Base-by-base conservation (phyloP, 2,797 vertebrate species). In the Falco rusticolus region DNA sequence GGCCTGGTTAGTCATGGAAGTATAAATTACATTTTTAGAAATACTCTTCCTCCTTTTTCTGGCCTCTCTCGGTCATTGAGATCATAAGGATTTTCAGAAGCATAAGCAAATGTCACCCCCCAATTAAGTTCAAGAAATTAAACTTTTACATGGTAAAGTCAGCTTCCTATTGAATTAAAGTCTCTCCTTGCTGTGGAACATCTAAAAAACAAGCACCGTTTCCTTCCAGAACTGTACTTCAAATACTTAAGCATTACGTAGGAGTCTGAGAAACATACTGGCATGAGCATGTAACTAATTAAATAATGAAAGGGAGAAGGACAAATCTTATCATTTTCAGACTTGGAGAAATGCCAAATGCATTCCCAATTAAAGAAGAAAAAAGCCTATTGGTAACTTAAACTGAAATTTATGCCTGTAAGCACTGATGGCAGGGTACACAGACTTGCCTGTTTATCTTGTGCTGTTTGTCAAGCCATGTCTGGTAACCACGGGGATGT, bases 241-340 rank as follows among this genome's bases (percentile, higher is more conserved):
- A 89, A 68, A 77, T 41, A 45, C 29, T 77, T 63, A 53, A 59
- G 9, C 53, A 68, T 16, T 75, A 9, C 16, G 25, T 61, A 82
- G 60, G 66, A 87, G 26, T 80, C 71, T 85, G 50, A 90, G 53
- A 92, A 87, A 91, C 61, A 84, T 45, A 87, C 64, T 53, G 60
- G 50, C 45, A 61, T 48, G 26, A 90, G 7, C 19, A 43, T 37
- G 37, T 74, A 77, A 64, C 53, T 83, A 82, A 87, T 87, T 83
- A 89, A 94, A 91, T 89, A 96, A 89, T 66, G 34, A 80, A 90
- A 70, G 5, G 5, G 20, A 84, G n/a, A 79, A 91, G 41, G 17
- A 68, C 16, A 92, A 87, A 61, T 89, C 43, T 76, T 82, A 65
- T 37, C 15, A 60, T 87, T 75, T 87, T 41, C 53, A 85, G 53